Evolutionary conservation across 2,113 vertebrate genomes (phyloP).

Genomic region (Grus americana): DNA sequence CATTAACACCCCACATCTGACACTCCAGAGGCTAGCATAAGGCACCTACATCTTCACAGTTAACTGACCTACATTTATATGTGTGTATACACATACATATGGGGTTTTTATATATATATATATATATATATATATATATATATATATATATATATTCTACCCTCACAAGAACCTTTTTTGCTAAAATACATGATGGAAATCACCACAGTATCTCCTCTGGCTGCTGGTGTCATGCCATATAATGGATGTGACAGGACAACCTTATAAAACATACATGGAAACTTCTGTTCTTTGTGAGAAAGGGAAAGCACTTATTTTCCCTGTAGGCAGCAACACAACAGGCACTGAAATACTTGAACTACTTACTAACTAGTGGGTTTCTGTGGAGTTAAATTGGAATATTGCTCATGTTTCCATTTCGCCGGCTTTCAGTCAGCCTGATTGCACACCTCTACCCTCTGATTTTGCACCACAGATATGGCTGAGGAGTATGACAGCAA

Average conservation of each 20-base stretch:
- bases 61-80: background rate
- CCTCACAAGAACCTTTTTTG: background rate
- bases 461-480: background rate
- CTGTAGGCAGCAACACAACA: constrained; percentile 46
- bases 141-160: background rate
- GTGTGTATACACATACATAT: background rate
- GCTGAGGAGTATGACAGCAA: background rate
- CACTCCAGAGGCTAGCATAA: background rate
- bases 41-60: background rate
- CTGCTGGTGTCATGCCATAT: background rate
- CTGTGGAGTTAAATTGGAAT: background rate
- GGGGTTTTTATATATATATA: too few relatives aligned
- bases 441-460: background rate
- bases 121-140: background rate
- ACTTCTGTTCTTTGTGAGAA: constrained; percentile 6
- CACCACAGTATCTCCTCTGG: background rate
- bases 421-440: background rate
- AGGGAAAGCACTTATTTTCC: constrained; percentile 54
- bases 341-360: constrained; percentile 20
- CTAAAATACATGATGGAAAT: background rate
- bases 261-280: constrained; percentile 50
- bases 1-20: background rate
- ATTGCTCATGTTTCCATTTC: background rate
- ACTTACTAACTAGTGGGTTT: constrained; percentile 25
- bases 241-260: constrained; percentile 33